Conservation (phyloP, 2,797 vertebrate genomes). For the Pelochelys cantorii region DNA sequence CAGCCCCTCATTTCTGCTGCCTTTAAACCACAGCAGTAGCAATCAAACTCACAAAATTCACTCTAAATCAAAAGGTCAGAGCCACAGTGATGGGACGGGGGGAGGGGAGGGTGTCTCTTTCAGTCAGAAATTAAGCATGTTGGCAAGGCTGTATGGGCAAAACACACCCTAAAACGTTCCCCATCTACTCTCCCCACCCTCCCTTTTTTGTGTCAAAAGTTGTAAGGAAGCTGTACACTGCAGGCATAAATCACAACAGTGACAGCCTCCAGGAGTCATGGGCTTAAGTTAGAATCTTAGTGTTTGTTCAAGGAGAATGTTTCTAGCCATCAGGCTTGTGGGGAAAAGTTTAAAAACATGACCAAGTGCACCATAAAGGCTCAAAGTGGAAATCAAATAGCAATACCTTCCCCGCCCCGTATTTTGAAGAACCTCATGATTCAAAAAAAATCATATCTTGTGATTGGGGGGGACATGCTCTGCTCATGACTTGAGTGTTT, state of each 20-base stretch:
- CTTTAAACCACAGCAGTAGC: neutral
- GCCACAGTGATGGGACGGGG: neutral
- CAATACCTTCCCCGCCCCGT: no score
- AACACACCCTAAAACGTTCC: neutral
- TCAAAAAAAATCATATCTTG: neutral
- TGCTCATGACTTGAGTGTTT: neutral
- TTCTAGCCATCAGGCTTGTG: neutral
- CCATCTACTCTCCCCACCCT: fast-evolving
- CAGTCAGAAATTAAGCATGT: neutral
- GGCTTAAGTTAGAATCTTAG: neutral
- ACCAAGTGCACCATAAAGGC: neutral
- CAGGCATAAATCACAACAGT: neutral
- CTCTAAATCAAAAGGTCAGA: neutral
- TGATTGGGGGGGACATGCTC: neutral
- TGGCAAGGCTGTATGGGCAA: neutral
- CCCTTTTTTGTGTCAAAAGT: neutral
- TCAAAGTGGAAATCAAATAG: neutral
- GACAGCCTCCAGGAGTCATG: neutral
- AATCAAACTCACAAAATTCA: neutral
- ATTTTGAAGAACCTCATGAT: neutral
- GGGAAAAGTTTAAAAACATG: neutral
- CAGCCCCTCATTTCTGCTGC: neutral
- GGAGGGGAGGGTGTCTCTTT: neutral
- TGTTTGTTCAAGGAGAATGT: neutral
- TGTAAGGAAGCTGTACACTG: neutral